Percentiles rank a stretch among this genome's conserved stretches.
phyloP scores from a whole-genome alignment of 2,797 vertebrate species.

The Sitta carolinensis region DNA sequence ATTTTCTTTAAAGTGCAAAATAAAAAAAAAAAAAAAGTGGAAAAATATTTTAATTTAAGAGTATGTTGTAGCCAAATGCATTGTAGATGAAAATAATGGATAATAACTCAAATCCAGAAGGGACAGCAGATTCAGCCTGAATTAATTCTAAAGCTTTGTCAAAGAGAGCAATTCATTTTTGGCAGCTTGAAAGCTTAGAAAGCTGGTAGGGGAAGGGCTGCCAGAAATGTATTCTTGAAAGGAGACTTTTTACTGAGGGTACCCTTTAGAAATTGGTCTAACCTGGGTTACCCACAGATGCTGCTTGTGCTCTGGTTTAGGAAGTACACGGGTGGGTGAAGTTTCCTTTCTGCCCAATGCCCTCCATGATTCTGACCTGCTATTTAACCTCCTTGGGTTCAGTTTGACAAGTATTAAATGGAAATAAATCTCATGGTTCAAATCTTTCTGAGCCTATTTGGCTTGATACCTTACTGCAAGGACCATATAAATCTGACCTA shows the following conservation, averaged over 20 bases:
- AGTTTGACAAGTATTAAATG: neutral
- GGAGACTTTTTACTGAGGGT: neutral
- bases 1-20: neutral
- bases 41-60: neutral
- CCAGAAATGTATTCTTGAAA: neutral
- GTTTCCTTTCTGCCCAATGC: neutral
- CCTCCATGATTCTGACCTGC: neutral
- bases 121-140: constrained; percentile 13
- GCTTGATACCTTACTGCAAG: neutral
- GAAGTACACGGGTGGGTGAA: neutral
- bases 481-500: neutral
- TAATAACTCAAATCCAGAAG: constrained; percentile 9
- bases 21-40: neutral
- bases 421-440: neutral
- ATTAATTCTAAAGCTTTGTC: constrained; percentile 29
- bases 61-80: neutral
- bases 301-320: neutral
- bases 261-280: neutral
- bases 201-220: neutral
- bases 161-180: constrained; percentile 27
- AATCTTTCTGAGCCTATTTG: neutral
- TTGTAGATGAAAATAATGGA: neutral
- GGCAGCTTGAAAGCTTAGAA: constrained; percentile 19
- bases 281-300: neutral
- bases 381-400: neutral